Conservation (phyloP, 1,140 invertebrate species). For the Xylocopa sonorina region DNA sequence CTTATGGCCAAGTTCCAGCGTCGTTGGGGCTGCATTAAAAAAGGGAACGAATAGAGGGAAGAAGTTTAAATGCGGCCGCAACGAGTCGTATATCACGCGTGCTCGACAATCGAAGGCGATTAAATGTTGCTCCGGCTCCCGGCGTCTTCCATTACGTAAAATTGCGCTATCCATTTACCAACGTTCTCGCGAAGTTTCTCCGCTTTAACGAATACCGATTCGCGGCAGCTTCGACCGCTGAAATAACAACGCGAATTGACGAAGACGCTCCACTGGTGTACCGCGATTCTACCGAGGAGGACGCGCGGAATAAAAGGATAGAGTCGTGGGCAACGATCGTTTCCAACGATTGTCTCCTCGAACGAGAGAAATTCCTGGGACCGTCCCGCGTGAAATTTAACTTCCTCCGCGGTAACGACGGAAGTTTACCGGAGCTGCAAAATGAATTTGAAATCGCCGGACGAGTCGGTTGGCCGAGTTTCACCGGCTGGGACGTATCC, state of each 20-base stretch:
- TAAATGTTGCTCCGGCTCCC: conserved; percentile 22
- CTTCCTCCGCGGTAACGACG: not conserved
- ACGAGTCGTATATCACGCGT: conserved; percentile 26
- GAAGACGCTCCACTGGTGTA: not conserved
- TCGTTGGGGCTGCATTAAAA: not conserved
- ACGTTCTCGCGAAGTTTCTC: conserved; percentile 48
- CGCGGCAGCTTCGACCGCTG: too few species aligned
- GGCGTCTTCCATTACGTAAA: conserved; percentile 44
- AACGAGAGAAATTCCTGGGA: conserved; percentile 10
- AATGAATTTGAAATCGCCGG: conserved; percentile 57
- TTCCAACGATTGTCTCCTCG: conserved; percentile 1
- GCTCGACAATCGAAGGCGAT: conserved; percentile 33
- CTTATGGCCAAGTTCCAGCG: conserved; percentile 1
- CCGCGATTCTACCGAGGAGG: not conserved
- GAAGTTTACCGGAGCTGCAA: conserved; percentile 21
- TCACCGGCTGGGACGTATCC: not conserved
- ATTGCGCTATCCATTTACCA: conserved; percentile 57
- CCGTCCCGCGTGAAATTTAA: not conserved
- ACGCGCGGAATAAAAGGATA: too few species aligned
- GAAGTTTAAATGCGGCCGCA: conserved; percentile 14
- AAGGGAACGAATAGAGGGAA: not conserved
- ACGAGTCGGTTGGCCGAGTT: conserved; percentile 25
- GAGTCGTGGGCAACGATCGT: not conserved
- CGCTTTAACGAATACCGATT: conserved; percentile 52
- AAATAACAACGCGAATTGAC: not conserved